These are phyloP conservation scores for Fregata magnificens DNA, from an alignment of 2,113 vertebrate genomes.

Conservation along the genomic window DNA sequence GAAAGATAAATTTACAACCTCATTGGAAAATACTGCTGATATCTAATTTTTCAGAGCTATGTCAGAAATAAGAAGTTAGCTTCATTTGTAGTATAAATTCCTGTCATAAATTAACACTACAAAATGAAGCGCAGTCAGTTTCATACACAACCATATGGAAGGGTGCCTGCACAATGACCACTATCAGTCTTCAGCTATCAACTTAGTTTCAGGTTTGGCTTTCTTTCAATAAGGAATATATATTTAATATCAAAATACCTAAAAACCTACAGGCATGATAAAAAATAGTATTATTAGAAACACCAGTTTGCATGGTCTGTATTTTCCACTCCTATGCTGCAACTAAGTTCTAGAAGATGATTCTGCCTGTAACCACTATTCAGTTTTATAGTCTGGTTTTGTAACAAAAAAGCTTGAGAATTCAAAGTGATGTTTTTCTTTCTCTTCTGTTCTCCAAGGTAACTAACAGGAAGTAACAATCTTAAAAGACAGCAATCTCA, in stretches of 20 bases:
- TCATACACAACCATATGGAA: background rate
- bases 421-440: background rate
- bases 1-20: background rate
- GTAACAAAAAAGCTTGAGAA: background rate
- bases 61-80: background rate
- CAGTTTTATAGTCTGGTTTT: background rate
- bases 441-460: background rate
- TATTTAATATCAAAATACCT: background rate
- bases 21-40: background rate
- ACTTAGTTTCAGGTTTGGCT: background rate
- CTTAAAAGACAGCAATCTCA: background rate
- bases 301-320: background rate
- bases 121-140: background rate
- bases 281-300: background rate
- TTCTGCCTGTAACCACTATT: background rate
- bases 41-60: background rate
- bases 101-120: background rate
- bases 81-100: background rate
- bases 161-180: background rate
- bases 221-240: background rate
- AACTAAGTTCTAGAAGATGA: background rate
- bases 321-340: background rate
- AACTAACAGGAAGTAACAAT: background rate
- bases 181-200: background rate
- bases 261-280: background rate